These are phyloP conservation scores for Eupithecia dodoneata DNA, from an alignment of 2,888 invertebrate genomes.

Conservation along the genomic window DNA sequence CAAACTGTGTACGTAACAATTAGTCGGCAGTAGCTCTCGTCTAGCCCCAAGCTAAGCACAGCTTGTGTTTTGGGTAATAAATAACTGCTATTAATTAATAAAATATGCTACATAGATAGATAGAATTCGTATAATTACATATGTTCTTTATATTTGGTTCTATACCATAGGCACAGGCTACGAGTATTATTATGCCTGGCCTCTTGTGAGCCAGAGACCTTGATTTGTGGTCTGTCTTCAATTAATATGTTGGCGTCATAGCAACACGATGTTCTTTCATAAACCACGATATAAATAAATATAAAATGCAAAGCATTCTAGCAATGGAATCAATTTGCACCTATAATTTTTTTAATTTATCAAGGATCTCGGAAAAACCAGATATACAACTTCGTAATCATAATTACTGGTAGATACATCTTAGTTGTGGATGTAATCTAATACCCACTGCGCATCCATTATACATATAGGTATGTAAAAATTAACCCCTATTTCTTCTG, in stretches of 20 bases:
- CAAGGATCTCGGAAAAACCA: background rate
- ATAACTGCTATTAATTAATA: no score
- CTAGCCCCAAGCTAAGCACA: no score
- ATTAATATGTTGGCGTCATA: background rate
- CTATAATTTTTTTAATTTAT: background rate
- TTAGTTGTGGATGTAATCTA: background rate
- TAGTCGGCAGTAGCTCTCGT: no score
- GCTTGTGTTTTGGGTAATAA: no score
- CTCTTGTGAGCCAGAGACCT: background rate
- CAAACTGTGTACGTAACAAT: no score
- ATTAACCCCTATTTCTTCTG: no score
- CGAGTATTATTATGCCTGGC: background rate
- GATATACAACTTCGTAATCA: background rate
- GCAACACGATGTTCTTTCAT: background rate
- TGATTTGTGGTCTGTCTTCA: background rate
- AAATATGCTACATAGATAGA: no score
- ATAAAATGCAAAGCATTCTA: conserved; percentile 3
- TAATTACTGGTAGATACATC: background rate
- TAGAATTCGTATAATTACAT: no score
- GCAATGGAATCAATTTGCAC: conserved; percentile 1
- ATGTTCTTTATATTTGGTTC: background rate
- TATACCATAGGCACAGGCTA: background rate
- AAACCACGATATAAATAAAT: background rate
- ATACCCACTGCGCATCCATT: background rate
- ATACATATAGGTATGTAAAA: no score